Percentiles rank a stretch among this genome's conserved stretches.
These are phyloP conservation scores for Umimayanthus chanpuru DNA, from an alignment of 92 coral and sea anemone genomes.

Conservation along the genomic window DNA sequence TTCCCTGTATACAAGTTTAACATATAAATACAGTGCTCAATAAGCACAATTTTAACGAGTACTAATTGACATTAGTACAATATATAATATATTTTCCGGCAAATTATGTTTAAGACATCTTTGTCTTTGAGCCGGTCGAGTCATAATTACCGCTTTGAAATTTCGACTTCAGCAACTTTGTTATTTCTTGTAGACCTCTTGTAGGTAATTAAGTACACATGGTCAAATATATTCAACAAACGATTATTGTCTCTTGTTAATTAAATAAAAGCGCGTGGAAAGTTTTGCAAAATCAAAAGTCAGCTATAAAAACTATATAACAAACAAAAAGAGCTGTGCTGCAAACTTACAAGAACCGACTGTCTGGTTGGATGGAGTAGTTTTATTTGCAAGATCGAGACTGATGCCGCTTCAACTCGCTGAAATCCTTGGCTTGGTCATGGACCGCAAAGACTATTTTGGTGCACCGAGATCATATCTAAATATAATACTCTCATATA, in stretches of 20 bases:
- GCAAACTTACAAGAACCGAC: background rate
- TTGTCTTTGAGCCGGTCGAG: background rate
- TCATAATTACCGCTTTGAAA: background rate
- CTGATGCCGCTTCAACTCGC: background rate
- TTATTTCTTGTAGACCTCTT: too few species aligned
- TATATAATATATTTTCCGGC: too few species aligned
- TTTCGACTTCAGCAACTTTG: background rate
- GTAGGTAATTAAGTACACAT: background rate
- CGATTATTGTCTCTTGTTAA: background rate
- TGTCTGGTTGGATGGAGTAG: background rate
- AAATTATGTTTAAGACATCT: too few species aligned
- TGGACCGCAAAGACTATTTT: too few species aligned
- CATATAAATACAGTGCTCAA: background rate
- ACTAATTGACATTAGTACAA: too few species aligned
- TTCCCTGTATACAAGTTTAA: background rate
- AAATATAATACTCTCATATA: background rate
- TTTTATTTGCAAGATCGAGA: background rate
- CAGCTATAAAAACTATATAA: too few species aligned
- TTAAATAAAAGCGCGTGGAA: background rate
- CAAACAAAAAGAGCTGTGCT: background rate
- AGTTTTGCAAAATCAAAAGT: background rate
- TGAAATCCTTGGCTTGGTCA: background rate
- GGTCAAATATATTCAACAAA: background rate
- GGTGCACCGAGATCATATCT: background rate
- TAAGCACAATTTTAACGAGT: background rate